Conservation (phyloP, 2,888 invertebrate species). For the Dascillus cervinus region DNA sequence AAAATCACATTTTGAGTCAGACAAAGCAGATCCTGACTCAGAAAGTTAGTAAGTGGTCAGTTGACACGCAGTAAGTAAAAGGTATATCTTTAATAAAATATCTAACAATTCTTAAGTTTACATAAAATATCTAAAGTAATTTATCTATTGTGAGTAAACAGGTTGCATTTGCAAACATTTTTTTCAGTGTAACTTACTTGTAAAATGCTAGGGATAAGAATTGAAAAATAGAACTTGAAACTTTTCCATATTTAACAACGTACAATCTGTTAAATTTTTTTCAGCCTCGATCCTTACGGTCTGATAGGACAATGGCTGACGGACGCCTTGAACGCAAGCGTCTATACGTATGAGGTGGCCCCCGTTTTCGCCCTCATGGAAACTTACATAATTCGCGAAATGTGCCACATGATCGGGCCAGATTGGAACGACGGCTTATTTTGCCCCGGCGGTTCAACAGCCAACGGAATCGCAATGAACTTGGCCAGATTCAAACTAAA, state of each 20-base stretch:
- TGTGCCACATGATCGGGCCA: conserved; percentile 44
- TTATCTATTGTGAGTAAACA: no score
- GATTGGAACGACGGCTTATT: conserved; percentile 46
- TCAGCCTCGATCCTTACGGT: conserved; percentile 47
- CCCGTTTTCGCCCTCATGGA: conserved; percentile 51
- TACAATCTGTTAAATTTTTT: conserved; percentile 7
- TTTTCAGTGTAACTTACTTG: no score
- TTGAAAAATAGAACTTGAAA: no score
- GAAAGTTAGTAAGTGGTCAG: no score
- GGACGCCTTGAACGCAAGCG: conserved; percentile 45
- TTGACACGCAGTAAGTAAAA: no score
- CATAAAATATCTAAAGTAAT: no score
- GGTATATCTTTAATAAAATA: no score
- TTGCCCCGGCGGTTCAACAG: conserved; percentile 51
- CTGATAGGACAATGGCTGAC: conserved; percentile 47
- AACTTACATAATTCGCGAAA: conserved; percentile 40
- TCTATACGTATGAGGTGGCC: conserved; percentile 52
- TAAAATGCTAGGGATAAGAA: conserved; percentile 1
- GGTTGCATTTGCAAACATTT: no score
- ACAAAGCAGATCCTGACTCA: no score
- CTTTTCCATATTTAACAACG: no score
- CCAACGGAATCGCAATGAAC: conserved; percentile 50
- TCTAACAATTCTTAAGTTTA: no score
- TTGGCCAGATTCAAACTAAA: conserved; percentile 45
- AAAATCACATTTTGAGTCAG: no score